Percentiles rank a stretch among this genome's conserved stretches.
Conservation (phyloP, 1,140 invertebrate species). For the Pogonus chalceus region DNA sequence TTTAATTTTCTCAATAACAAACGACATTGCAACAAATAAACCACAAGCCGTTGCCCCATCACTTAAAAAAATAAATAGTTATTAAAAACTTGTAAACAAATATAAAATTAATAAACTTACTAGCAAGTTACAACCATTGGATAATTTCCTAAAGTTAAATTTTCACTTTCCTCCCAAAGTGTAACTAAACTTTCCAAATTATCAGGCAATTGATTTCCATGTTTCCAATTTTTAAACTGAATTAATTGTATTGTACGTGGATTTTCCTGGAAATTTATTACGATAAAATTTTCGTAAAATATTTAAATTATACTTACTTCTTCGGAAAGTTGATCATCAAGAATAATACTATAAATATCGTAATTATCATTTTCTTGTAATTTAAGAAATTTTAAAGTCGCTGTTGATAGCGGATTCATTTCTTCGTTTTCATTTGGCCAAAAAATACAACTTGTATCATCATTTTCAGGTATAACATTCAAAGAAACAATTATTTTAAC, state of each 20-base stretch:
- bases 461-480: conserved; percentile 28
- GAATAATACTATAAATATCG: not conserved
- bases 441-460: conserved; percentile 11
- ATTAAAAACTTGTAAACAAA: not conserved
- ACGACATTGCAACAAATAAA: conserved; percentile 28
- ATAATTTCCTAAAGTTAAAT: conserved; percentile 5
- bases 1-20: conserved; percentile 34
- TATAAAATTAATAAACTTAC: conserved; percentile 11
- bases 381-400: not conserved
- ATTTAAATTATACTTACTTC: no score
- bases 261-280: no score
- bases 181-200: conserved; percentile 4
- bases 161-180: conserved; percentile 9
- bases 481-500: conserved; percentile 43
- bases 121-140: conserved; percentile 15
- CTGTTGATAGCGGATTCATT: not conserved
- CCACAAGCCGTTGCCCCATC: conserved; percentile 32
- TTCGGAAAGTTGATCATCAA: not conserved
- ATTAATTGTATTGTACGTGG: not conserved
- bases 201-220: not conserved
- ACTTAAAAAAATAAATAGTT: conserved; percentile 18
- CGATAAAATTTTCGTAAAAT: no score
- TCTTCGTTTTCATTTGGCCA: not conserved
- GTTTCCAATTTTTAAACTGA: conserved; percentile 1
- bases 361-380: not conserved